These are phyloP conservation scores for Caiman crocodilus DNA, from an alignment of 2,797 vertebrate genomes.

Conservation along the genomic window DNA sequence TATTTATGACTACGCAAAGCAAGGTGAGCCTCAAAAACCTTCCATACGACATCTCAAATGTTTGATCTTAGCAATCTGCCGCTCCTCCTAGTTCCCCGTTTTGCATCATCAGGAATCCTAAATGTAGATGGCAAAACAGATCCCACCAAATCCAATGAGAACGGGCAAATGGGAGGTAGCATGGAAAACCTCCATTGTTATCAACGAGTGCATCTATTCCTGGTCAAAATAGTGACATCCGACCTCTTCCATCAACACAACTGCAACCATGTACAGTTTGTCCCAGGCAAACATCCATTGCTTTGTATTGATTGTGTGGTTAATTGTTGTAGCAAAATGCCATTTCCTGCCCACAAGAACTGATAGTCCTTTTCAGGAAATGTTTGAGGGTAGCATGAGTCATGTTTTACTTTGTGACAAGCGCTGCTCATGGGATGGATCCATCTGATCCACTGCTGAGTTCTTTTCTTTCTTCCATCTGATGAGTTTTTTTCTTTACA, in stretches of 20 bases:
- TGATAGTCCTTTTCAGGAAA: not conserved
- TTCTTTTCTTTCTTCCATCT: not conserved
- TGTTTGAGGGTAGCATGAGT: not conserved
- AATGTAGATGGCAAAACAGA: not conserved
- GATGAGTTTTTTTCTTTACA: not conserved
- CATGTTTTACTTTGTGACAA: not conserved
- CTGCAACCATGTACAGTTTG: not conserved
- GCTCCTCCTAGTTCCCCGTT: not conserved
- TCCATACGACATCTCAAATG: constrained; percentile 22
- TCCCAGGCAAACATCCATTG: not conserved
- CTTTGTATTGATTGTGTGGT: not conserved
- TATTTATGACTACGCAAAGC: constrained; percentile 39
- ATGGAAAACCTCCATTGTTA: not conserved
- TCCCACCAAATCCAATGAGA: not conserved
- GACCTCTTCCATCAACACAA: not conserved
- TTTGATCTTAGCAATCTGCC: constrained; percentile 12
- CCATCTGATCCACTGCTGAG: not conserved
- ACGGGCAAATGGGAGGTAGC: not conserved
- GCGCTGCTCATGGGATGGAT: not conserved
- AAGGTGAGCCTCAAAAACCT: constrained; percentile 30
- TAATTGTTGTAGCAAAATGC: not conserved
- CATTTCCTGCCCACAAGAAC: not conserved
- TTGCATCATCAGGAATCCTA: not conserved
- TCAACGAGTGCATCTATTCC: not conserved
- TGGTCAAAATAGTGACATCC: not conserved